Evolutionary conservation across 2,113 vertebrate genomes (phyloP).

Genomic region (Ahaetulla prasina): DNA sequence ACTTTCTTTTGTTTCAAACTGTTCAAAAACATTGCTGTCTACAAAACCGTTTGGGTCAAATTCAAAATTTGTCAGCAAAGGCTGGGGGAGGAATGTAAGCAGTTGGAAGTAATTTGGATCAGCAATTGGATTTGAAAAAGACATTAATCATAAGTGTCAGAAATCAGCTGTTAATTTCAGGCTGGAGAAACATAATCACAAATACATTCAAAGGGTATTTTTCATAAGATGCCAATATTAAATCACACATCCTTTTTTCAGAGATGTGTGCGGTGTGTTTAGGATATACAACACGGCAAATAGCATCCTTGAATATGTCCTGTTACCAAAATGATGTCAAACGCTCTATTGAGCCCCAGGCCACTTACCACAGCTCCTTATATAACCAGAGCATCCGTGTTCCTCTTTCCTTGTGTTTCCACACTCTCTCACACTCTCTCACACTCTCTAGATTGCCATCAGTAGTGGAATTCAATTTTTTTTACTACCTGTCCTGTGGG

Average conservation of each 20-base stretch:
- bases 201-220: background rate
- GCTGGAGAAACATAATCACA: background rate
- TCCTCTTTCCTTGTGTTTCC: background rate
- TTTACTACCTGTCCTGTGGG: no score
- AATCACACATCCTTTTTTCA: background rate
- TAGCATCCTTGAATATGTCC: background rate
- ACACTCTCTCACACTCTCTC: background rate
- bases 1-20: background rate
- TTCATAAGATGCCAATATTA: background rate
- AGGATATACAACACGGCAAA: background rate
- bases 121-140: conserved; percentile 17
- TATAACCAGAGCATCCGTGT: background rate
- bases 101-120: conserved; percentile 1
- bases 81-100: background rate
- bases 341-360: background rate
- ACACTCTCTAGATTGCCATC: background rate
- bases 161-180: conserved; percentile 18
- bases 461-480: no score
- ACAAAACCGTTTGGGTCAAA: background rate
- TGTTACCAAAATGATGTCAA: background rate
- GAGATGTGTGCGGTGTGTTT: background rate
- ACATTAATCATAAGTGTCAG: background rate
- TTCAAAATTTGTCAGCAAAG: background rate
- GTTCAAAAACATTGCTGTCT: background rate
- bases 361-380: background rate